Conservation (phyloP, 2,113 vertebrate species). For the Mesocricetus auratus region DNA sequence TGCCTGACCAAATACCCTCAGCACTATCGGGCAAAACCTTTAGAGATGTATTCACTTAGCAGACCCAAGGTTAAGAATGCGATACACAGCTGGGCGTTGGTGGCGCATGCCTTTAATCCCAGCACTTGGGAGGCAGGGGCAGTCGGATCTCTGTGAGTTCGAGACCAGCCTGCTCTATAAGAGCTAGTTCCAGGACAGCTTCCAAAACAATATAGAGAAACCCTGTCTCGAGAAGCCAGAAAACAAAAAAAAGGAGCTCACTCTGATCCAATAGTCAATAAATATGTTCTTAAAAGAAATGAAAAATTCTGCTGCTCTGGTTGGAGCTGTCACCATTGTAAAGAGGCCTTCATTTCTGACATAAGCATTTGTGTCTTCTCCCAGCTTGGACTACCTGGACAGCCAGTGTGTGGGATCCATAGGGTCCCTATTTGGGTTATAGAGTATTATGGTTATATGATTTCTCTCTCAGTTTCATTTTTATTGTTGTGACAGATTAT, state of each 20-base stretch:
- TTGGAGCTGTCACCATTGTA: not conserved
- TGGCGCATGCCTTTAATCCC: too few relatives aligned
- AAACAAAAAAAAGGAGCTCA: too few relatives aligned
- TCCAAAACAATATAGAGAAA: too few relatives aligned
- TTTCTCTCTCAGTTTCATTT: not conserved
- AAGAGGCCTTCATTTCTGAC: not conserved
- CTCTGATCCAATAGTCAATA: not conserved
- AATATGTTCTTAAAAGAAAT: not conserved
- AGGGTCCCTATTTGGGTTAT: not conserved
- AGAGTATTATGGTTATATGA: not conserved
- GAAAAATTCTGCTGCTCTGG: not conserved
- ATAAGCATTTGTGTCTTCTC: not conserved
- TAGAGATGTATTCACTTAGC: not conserved
- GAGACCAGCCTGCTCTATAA: too few relatives aligned
- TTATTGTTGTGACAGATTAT: not conserved
- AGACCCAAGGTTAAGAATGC: too few relatives aligned
- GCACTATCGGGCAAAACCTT: too few relatives aligned
- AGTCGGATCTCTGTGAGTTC: too few relatives aligned
- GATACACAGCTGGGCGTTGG: too few relatives aligned
- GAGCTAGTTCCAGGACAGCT: too few relatives aligned
- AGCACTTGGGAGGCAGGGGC: too few relatives aligned
- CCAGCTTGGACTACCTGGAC: not conserved
- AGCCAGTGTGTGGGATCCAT: too few relatives aligned
- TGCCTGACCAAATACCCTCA: not conserved
- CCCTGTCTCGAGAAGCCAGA: too few relatives aligned